Base-by-base conservation (phyloP, 1,140 invertebrate genomes). In the Penaeus vannamei region DNA sequence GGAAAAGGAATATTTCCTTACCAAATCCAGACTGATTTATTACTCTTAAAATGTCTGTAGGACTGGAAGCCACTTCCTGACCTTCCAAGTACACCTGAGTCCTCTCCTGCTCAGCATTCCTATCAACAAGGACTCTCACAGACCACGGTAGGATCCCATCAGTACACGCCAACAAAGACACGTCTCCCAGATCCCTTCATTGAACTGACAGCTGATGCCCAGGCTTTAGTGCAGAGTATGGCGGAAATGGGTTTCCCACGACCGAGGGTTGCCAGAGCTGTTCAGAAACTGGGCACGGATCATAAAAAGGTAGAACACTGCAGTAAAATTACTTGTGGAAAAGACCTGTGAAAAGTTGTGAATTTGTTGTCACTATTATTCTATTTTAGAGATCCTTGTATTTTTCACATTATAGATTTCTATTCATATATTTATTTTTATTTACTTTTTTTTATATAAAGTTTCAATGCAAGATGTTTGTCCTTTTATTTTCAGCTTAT, bases 231-330 rank as follows among this genome's bases (percentile, higher is more conserved):
- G 3, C 91, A 92, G 84, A 92, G 91, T n/a, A 91, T 93, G 36
- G 91, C 91, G 29, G 92, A 92, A 66, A 94, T 94, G 93, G 93
- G 93, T 19, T 94, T 94, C 91, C 92, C 92, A 32, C 91, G 92
- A 84, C 91, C 92, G 72, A 91, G 92, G 83, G 93, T 93, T 8
- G 91, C 92, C 20, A 90, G 93, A 87, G 93, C 93, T 85, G 93
- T 94, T 8, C 92, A 92, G 60, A 93, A 93, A 77, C 91, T 93
- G 60, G 93, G 93, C 23, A 90, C 90, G 14, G 93, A 94, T 92
- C 92, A 93, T 79, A 93, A 93, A 92, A 93, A 93, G 92, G 93
- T 93, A 83, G 84, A 26, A 36, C 26, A 42, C 20, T 62, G 14
- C 62, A 22, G 8, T 84, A 3, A 5, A 29, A 76, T 23, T 76